Evolutionary conservation across 2,113 vertebrate genomes (phyloP), one percentile per base, ranked within the genome.

Genomic region (Hystrix cristata): DNA sequence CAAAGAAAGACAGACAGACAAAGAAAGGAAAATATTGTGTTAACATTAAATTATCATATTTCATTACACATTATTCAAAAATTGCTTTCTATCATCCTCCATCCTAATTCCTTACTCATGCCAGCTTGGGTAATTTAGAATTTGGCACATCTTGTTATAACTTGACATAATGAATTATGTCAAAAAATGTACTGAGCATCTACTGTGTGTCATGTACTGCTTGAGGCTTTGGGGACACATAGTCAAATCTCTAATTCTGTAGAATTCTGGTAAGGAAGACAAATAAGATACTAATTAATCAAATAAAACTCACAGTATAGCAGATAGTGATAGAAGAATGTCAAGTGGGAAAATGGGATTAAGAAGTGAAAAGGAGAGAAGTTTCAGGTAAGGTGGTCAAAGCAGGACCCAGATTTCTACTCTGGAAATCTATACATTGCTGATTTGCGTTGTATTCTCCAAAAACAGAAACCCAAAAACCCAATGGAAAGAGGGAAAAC

Each of bases 121-220:
- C 6, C 13, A 53, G 1, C 5, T 0, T 72, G 48, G 5, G 94
- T 38, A 53, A 53, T 82, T 87, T 43, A 76, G 10, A 90, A 64
- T 18, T 91, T 13, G 46, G 27, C 27, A 1, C 5, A 69, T 69
- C n/a, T 91, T 57, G 2, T 29, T 84, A 48, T 38, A 88, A 72
- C 59, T 9, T 79, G 51, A 91, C 8, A 29, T 57, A 34, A 53
- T 34, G 0, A 16, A 69, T 12, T 62, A 74, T 84, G 69, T 84
- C 51, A 38, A 29, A 74, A 92, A 90, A n/a, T 82, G 10, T 38
- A 71, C 27, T 23, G 4, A 72, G 2, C 14, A 27, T 9, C n/a
- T 2, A 7, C 2, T 64, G 7, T 55, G 1, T 59, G 10, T 1
- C 23, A 19, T 5, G 11, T 14, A 7, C 23, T 91, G 1, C 8